phyloP scores from a whole-genome alignment of 2,888 invertebrate species.

The Aporophyla lueneburgensis region DNA sequence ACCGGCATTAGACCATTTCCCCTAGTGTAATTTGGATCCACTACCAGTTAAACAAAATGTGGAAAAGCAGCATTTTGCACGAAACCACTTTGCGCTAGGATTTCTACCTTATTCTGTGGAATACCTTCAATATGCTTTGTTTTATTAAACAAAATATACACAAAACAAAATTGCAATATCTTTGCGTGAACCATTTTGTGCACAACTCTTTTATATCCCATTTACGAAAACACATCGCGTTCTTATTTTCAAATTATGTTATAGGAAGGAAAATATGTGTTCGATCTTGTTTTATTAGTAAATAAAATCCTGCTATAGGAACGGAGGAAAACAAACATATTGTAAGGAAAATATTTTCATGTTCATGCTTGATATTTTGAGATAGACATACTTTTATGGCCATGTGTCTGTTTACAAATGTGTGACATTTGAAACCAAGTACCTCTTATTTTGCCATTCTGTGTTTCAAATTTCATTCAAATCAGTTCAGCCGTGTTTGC shows the following conservation, averaged over 20 bases:
- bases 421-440: background rate
- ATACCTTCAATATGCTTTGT: constrained; percentile 8
- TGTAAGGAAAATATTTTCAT: background rate
- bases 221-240: constrained; percentile 39
- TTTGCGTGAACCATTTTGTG: constrained; percentile 33
- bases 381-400: constrained; percentile 5
- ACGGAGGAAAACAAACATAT: constrained; percentile 1
- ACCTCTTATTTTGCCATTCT: background rate
- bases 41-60: background rate
- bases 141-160: constrained; percentile 6
- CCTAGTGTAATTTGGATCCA: background rate
- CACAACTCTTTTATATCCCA: constrained; percentile 23
- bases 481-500: too few relatives aligned
- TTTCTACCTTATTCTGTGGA: background rate
- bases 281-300: constrained; percentile 61
- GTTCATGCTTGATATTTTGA: constrained; percentile 16
- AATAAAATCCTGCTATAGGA: constrained; percentile 34
- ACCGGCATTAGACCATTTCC: background rate
- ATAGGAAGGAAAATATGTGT: constrained; percentile 45
- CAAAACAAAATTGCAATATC: constrained; percentile 31
- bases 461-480: too few relatives aligned
- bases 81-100: background rate
- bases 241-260: constrained; percentile 59
- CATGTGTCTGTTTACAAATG: background rate
- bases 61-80: background rate